A percentile compares a stretch with the other conserved stretches of the same genome.
Conservation (phyloP, 2,113 vertebrate species). For the Esox niger region DNA sequence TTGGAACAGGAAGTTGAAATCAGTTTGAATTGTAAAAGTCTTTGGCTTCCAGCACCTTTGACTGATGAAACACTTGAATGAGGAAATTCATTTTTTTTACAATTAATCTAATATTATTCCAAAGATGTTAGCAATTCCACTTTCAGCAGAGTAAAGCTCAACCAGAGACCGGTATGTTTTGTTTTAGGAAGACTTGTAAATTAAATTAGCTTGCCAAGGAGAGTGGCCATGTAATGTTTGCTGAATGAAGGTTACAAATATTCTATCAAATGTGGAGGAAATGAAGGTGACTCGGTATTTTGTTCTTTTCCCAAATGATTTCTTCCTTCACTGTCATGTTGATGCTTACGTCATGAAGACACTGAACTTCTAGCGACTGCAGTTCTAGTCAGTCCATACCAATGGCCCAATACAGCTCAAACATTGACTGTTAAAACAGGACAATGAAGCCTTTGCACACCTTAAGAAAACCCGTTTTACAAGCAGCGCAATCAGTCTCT, state of each 20-base stretch:
- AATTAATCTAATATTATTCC: neutral
- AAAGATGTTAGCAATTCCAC: neutral
- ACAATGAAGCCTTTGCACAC: neutral
- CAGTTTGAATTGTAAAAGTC: neutral
- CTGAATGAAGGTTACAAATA: neutral
- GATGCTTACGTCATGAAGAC: neutral
- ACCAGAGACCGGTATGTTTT: neutral
- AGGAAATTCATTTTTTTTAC: too few relatives aligned
- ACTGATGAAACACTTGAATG: constrained; percentile 10
- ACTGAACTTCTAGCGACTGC: neutral
- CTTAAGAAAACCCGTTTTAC: neutral
- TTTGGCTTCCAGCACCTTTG: neutral
- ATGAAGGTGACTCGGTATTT: constrained; percentile 38
- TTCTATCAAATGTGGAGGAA: constrained; percentile 31
- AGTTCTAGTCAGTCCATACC: neutral
- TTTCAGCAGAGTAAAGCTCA: neutral
- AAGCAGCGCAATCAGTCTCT: neutral
- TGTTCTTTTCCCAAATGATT: neutral
- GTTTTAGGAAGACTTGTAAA: constrained; percentile 5
- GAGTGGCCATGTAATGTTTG: neutral
- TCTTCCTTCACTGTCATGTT: neutral
- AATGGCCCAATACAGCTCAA: too few relatives aligned
- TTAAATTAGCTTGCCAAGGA: neutral
- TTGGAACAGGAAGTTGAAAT: neutral
- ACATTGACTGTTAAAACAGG: too few relatives aligned